Evolutionary conservation across 2,797 vertebrate genomes (phyloP).

Genomic region (Alosa sapidissima): DNA sequence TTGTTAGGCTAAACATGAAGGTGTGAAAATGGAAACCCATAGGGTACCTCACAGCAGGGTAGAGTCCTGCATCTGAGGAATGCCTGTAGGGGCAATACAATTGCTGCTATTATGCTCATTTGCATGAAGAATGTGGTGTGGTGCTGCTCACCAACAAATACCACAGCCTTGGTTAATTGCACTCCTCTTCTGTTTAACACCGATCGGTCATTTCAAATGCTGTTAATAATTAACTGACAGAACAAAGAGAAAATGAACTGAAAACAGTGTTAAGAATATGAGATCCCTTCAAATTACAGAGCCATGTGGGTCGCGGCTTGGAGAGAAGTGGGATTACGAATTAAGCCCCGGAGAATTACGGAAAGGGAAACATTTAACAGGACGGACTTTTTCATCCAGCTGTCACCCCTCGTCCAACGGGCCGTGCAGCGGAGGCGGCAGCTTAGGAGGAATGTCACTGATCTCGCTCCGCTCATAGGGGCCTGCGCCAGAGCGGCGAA

Average conservation of each 20-base stretch:
- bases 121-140: neutral
- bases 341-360: conserved; percentile 4
- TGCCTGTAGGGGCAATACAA: neutral
- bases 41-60: conserved; percentile 52
- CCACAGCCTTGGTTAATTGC: neutral
- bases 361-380: conserved; percentile 9
- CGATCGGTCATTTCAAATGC: neutral
- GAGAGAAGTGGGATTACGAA: conserved; percentile 22
- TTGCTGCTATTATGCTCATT: neutral
- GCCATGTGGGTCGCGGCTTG: neutral
- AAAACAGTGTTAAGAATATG: neutral
- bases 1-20: conserved; percentile 40
- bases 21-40: conserved; percentile 55
- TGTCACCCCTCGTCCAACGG: conserved; percentile 39
- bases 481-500: neutral
- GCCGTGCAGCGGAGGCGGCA: conserved; percentile 4
- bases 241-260: conserved; percentile 1
- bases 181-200: neutral
- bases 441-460: conserved; percentile 35
- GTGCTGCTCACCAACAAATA: neutral
- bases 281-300: conserved; percentile 3
- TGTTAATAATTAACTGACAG: conserved; percentile 6
- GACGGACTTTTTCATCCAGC: conserved; percentile 33
- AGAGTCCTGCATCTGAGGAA: neutral
- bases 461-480: conserved; percentile 30